Base-by-base conservation (phyloP, 2,113 vertebrate species). In the Paracanthobrama guichenoti region DNA sequence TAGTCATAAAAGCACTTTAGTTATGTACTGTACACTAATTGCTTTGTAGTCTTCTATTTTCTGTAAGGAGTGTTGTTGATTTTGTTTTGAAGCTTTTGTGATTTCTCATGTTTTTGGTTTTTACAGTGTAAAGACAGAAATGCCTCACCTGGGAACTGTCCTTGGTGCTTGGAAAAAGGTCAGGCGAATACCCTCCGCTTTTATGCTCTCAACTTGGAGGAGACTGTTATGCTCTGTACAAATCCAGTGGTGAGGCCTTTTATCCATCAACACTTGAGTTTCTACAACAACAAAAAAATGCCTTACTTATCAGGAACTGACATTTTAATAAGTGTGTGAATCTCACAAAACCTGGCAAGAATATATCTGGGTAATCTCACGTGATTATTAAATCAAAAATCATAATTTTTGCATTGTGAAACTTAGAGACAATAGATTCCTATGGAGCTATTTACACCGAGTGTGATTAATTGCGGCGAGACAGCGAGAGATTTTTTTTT, bases 141-240 rank as follows among this genome's bases (percentile, higher is more conserved):
- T 44, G 72, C 84, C 0, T 90, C 88, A 39, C 76, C 91, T 35
- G 89, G 93, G 44, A 18, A 53, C 83, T 99, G 97, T 87, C 98
- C 97, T 72, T 95, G 94, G 93, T 99, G 98, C 89, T 91, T 92
- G 81, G 90, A 92, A 6, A 98, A 96, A 71, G 97, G 96, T 84
- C 91, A 93, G 82, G 90, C 79, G 4, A 95, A 90, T 71, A 71
- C 88, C 67, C 91, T 99, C 84, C 95, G 92, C 76, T 93, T 90
- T 22, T 99, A 97, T 72, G 93, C 90, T 78, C 93, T 98, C 91
- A 98, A 94, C 93, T 94, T 97, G 87, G 90, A 97, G 80, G 97
- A 99, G 84, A 97, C 96, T 2, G 86, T 99, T 90, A 93, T 90
- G 22, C 92, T 99, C 73, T 99, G 98, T 94, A 95, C 95, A 89